Evolutionary conservation across 2,113 vertebrate genomes (phyloP), one percentile per base, ranked within the genome.

Genomic region (Podocnemis expansa): DNA sequence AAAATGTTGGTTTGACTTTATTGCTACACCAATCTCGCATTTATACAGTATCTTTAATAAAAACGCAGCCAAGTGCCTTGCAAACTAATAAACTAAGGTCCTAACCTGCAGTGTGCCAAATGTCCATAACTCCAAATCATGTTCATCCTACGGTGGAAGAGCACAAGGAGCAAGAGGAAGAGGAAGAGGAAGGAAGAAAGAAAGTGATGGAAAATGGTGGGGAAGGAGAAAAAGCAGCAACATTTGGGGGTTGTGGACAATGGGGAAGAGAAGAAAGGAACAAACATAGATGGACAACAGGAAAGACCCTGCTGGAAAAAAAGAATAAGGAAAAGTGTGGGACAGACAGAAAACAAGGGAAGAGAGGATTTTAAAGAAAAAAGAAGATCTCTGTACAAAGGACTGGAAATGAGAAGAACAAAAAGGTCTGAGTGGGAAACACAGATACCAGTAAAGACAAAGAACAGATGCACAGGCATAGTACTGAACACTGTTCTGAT

Each of bases 331-430:
- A 67, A 88, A 86, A 78, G 78, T 43, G 75, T 43, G 19, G 31
- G 54, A 75, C 29, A 31, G 45, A 54, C 81, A 58, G 41, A 54
- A 45, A 4, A 10, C 9, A 4, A 38, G 43, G 24, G n/a, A 83
- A 22, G 38, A 0, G 0, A 56, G 82, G 45, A 31, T 5, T 29
- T 29, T 52, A 52, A 52, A 52, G 51, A 52, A 1, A 0, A 8
- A 38, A 31, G 10, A 51, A 56, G 52, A 70, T 0, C 1, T 1
- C 54, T 43, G 5, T 47, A 22, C 2, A 13, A 70, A 19, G 0
- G 13, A 41, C 8, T 14, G 49, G 45, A 4, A 5, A 3, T 16
- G 3, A 58, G 67, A 41, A 83, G 43, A 60, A 84, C 4, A 10
- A n/a, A 49, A 63, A 6, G 54, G 17, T 6, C n/a, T 0, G 22